Conservation (phyloP, 2,888 invertebrate species). For the Drosophila putrida region DNA sequence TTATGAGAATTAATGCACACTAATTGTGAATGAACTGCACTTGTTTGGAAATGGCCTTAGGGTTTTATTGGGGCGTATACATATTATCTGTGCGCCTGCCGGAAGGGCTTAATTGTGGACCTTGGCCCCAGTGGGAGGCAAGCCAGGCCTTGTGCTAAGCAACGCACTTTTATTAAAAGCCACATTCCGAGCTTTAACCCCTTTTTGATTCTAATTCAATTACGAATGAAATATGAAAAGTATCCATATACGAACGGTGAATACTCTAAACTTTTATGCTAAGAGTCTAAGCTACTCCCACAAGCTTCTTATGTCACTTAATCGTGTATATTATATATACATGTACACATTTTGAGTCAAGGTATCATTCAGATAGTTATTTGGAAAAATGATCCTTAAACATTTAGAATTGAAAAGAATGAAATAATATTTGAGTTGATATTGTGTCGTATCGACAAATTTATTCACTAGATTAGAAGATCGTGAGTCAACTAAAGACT, state of each 20-base stretch:
- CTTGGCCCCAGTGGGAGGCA: conserved; percentile 14
- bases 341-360: too few relatives aligned
- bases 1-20: conserved; percentile 78
- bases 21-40: conserved; percentile 50
- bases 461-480: too few relatives aligned
- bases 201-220: conserved; percentile 66
- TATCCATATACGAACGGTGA: not conserved
- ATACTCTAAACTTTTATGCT: not conserved
- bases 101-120: conserved; percentile 58
- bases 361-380: too few relatives aligned
- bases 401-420: too few relatives aligned
- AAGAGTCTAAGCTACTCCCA: too few relatives aligned
- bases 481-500: too few relatives aligned
- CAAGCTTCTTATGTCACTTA: too few relatives aligned
- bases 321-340: too few relatives aligned
- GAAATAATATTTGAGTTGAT: too few relatives aligned
- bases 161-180: conserved; percentile 65
- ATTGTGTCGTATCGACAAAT: too few relatives aligned
- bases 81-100: conserved; percentile 40
- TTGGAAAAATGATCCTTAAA: too few relatives aligned
- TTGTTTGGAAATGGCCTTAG: not conserved
- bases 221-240: conserved; percentile 41
- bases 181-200: conserved; percentile 41
- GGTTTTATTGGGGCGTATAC: conserved; percentile 13
- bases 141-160: conserved; percentile 40